Evolutionary conservation across 1,140 invertebrate genomes (phyloP).

Genomic region (Lucilia sericata): DNA sequence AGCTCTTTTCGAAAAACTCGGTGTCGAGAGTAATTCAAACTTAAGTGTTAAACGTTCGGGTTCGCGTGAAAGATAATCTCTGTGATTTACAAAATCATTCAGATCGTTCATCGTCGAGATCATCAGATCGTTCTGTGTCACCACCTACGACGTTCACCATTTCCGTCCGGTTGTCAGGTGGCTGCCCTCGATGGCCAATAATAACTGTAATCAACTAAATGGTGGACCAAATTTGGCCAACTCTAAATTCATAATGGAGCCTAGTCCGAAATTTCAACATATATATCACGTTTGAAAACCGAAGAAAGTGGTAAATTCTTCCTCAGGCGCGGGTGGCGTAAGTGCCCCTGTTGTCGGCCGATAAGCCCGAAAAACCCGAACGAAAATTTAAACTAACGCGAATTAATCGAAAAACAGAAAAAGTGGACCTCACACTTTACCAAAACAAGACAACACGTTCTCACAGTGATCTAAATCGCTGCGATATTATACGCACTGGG

Average conservation of each 20-base stretch:
- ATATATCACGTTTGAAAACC: conserved; percentile 65
- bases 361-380: conserved; percentile 82
- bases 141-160: conserved; percentile 62
- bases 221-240: conserved; percentile 48
- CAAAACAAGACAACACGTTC: conserved; percentile 76
- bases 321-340: conserved; percentile 31
- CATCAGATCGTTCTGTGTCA: conserved; percentile 64
- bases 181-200: conserved; percentile 56
- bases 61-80: conserved; percentile 65
- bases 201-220: conserved; percentile 51
- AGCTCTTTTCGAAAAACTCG: conserved; percentile 92
- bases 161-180: conserved; percentile 56
- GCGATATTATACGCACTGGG: conserved; percentile 66
- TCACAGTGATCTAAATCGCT: conserved; percentile 75
- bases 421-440: conserved; percentile 93
- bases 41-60: conserved; percentile 61
- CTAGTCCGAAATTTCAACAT: conserved; percentile 51
- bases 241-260: conserved; percentile 61
- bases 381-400: conserved; percentile 84
- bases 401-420: conserved; percentile 88
- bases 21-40: conserved; percentile 74
- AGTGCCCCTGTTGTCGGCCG: conserved; percentile 48
- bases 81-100: conserved; percentile 55
- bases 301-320: conserved; percentile 66
- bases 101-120: conserved; percentile 63